Percentiles rank a stretch among this genome's conserved stretches.
Conservation (phyloP, 2,888 invertebrate genomes). For the Campopleginae sp. region DNA sequence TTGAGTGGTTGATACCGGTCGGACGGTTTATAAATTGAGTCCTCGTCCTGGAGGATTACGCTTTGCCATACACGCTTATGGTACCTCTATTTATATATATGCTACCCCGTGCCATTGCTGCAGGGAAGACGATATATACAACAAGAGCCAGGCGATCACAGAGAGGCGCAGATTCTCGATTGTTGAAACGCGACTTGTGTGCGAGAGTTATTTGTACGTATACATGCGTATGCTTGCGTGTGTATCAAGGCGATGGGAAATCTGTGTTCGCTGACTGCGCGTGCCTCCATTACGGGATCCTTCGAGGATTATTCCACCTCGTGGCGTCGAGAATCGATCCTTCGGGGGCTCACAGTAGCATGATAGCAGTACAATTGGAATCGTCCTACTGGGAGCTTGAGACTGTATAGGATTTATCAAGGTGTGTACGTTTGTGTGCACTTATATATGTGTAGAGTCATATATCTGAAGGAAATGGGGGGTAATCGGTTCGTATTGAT, state of each 20-base stretch:
- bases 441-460: not conserved
- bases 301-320: slow-evolving; percentile 78
- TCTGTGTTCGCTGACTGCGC: slow-evolving; percentile 73
- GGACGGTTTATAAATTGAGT: slow-evolving; percentile 80
- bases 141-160: not conserved
- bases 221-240: not conserved
- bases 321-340: slow-evolving; percentile 69
- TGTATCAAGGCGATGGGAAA: slow-evolving; percentile 74
- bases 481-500: slow-evolving; percentile 50
- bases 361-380: slow-evolving; percentile 51
- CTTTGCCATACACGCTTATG: slow-evolving; percentile 35
- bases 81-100: not conserved
- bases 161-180: slow-evolving; percentile 41
- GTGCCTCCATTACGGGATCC: slow-evolving; percentile 71
- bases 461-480: slow-evolving; percentile 20
- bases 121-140: not conserved
- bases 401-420: not conserved
- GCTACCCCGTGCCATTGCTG: not conserved
- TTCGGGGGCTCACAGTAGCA: slow-evolving; percentile 50
- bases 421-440: not conserved
- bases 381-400: slow-evolving; percentile 44
- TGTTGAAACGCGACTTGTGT: slow-evolving; percentile 43
- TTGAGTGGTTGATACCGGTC: slow-evolving; percentile 76
- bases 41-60: slow-evolving; percentile 79
- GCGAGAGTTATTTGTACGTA: not conserved